Percentiles rank a stretch among this genome's conserved stretches.
phyloP scores from a whole-genome alignment of 1,140 invertebrate genomes.

The Daktulosphaira vitifoliae region DNA sequence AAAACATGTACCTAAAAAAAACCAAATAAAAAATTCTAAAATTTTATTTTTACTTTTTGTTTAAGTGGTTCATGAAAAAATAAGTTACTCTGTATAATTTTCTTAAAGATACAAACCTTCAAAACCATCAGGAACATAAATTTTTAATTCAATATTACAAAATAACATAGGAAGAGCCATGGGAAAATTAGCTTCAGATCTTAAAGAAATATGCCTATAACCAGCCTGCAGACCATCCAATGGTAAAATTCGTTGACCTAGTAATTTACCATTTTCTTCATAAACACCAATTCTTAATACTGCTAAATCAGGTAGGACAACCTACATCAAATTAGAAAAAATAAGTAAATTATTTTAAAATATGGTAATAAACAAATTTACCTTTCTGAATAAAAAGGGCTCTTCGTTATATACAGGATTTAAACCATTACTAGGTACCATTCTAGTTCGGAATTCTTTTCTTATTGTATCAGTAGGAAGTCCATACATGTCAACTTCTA shows the following conservation, averaged over 20 bases:
- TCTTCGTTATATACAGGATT: slow-evolving; percentile 99
- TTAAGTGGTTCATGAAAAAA: no score
- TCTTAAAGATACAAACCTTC: slow-evolving; percentile 57
- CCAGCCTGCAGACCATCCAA: slow-evolving; percentile 95
- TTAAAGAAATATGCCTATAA: slow-evolving; percentile 92
- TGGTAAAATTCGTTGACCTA: slow-evolving; percentile 95
- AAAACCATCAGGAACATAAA: slow-evolving; percentile 98
- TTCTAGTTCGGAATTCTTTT: slow-evolving; percentile 92
- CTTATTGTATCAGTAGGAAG: slow-evolving; percentile 97
- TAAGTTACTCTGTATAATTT: no score
- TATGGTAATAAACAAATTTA: slow-evolving; percentile 41
- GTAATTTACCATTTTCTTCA: slow-evolving; percentile 93
- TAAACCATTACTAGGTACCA: slow-evolving; percentile 92
- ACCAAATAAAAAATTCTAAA: no score
- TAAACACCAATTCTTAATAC: slow-evolving; percentile 96
- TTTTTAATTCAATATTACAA: slow-evolving; percentile 98
- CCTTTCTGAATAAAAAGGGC: slow-evolving; percentile 94
- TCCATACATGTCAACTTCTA: slow-evolving; percentile 99
- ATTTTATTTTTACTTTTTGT: no score
- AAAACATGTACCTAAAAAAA: no score
- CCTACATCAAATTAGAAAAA: slow-evolving; percentile 46
- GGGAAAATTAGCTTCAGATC: slow-evolving; percentile 98
- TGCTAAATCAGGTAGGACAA: slow-evolving; percentile 94
- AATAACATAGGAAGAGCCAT: slow-evolving; percentile 98
- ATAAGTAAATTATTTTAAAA: background rate